Conservation (phyloP, 1,140 invertebrate genomes). For the Odontomachus brunneus region DNA sequence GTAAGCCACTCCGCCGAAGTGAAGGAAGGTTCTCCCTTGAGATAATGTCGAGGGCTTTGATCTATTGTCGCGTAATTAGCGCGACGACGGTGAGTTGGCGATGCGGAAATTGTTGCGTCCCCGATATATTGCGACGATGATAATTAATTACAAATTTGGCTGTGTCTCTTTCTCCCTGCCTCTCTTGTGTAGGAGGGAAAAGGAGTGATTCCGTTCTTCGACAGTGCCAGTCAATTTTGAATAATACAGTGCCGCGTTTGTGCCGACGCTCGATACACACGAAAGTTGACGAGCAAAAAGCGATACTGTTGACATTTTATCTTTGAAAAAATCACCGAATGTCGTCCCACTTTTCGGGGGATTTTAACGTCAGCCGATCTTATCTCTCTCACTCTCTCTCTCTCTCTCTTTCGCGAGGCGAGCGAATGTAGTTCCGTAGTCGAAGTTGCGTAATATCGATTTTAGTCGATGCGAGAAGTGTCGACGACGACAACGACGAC, state of each 20-base stretch:
- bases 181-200: too few relatives aligned
- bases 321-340: too few relatives aligned
- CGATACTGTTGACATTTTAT: too few relatives aligned
- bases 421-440: neutral
- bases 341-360: neutral
- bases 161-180: too few relatives aligned
- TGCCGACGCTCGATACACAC: too few relatives aligned
- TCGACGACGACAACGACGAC: neutral
- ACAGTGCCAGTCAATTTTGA: too few relatives aligned
- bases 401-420: neutral
- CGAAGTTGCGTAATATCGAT: neutral
- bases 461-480: neutral
- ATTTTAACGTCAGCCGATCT: neutral
- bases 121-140: slow-evolving; percentile 3
- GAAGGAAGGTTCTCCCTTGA: slow-evolving; percentile 12
- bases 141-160: slow-evolving; percentile 27
- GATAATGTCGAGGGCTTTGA: slow-evolving; percentile 35
- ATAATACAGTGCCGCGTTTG: too few relatives aligned
- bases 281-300: too few relatives aligned
- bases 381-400: too few relatives aligned
- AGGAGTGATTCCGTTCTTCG: too few relatives aligned
- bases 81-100: neutral
- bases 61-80: slow-evolving; percentile 20
- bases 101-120: slow-evolving; percentile 28
- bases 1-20: neutral